Conservation (phyloP, 2,113 vertebrate genomes). For the Carassius auratus region DNA sequence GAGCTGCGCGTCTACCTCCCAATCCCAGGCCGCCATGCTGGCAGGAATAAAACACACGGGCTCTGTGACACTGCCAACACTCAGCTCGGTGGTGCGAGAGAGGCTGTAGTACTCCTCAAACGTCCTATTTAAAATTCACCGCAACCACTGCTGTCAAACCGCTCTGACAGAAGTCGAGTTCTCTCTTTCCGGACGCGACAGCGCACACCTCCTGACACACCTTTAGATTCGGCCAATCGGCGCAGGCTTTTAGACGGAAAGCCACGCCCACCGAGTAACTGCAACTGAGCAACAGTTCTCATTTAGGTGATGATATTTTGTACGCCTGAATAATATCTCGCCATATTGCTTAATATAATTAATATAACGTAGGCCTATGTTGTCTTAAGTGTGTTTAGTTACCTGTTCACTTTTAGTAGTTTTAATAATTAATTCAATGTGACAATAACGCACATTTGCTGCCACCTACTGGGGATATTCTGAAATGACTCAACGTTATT, state of each 20-base stretch:
- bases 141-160: constrained; percentile 45
- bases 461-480: neutral
- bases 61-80: constrained; percentile 16
- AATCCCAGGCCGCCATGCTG: constrained; percentile 30
- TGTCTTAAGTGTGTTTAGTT: neutral
- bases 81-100: neutral
- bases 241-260: neutral
- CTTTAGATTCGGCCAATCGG: constrained; percentile 70
- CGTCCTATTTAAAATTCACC: constrained; percentile 26
- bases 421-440: neutral
- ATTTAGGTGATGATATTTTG: neutral
- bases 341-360: neutral
- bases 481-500: neutral
- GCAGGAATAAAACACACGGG: constrained; percentile 9
- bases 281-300: neutral
- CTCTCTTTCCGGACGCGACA: constrained; percentile 57
- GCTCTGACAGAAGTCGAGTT: neutral
- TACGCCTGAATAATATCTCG: neutral
- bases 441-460: neutral
- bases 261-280: constrained; percentile 2
- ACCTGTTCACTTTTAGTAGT: neutral
- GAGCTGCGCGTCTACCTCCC: constrained; percentile 41
- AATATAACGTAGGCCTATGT: no score
- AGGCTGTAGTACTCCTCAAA: constrained; percentile 30
- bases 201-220: constrained; percentile 74